Base-by-base conservation (phyloP, 2,113 vertebrate genomes). In the Platysternon megacephalum region DNA sequence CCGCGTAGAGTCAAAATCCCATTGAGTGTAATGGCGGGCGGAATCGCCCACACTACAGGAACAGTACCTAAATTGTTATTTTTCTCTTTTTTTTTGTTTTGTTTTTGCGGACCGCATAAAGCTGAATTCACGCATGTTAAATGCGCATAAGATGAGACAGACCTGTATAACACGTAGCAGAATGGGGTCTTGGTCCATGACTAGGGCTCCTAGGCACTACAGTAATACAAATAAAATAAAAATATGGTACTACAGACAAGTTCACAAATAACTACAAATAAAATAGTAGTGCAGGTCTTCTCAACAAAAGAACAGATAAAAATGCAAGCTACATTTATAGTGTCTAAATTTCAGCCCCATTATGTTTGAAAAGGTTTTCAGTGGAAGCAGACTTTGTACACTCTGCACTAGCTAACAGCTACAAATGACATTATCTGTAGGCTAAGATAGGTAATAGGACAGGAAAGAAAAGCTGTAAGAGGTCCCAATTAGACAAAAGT, bases 401-500 rank as follows among this genome's bases (percentile, higher is more conserved):
- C 79, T n/a, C 16, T 46, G 28, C 58, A 55, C 35, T 44, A 26
- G 2, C 79, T 88, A 92, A n/a, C 42, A 65, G 3, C 42, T 53
- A 29, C 61, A 79, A 82, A 19, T 93, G 29, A 58, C 89, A 79
- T 81, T 81, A 94, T 13, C 79, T 82, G 86, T 85, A 94, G 84
- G 93, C 91, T 89, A 90, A 91, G 82, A 85, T 97, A 96, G 86
- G 4, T 49, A 42, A 24, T 55, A 96, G 94, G 86, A 85, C 96
- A 96, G 89, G 79, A 95, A 68, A 96, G 83, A 89, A 51, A 35
- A 91, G 84, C 96, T 87, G 78, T 95, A 96, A 95, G 65, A 51
- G 29, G 89, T 61, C 96, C 91, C 94, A 90, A 93, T 97, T 87
- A 84, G 93, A 95, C 87, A 94, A 80, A 92, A 95, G n/a, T 52